phyloP scores from a whole-genome alignment of 2,797 vertebrate species.

The Semotilus atromaculatus region DNA sequence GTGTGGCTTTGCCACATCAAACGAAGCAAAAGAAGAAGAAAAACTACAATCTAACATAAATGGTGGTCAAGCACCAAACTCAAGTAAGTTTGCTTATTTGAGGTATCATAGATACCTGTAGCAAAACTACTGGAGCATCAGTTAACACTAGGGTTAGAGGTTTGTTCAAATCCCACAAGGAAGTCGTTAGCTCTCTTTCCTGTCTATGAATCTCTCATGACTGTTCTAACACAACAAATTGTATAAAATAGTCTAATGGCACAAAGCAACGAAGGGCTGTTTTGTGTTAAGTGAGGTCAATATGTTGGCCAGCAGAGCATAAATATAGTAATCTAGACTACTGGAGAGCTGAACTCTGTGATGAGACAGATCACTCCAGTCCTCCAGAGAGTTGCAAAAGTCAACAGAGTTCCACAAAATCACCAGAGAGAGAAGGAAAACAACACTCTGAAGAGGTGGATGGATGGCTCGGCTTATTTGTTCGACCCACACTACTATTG shows the following conservation, averaged over 20 bases:
- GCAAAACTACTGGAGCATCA: not conserved
- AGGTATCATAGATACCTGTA: not conserved
- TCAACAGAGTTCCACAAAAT: slow-evolving; percentile 50
- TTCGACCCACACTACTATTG: slow-evolving; percentile 56
- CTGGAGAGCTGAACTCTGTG: slow-evolving; percentile 33
- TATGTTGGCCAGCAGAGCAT: slow-evolving; percentile 45
- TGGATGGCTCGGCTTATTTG: slow-evolving; percentile 40
- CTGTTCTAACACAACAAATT: not conserved
- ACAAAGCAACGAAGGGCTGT: slow-evolving; percentile 5
- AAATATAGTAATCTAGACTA: slow-evolving; percentile 42
- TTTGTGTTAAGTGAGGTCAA: slow-evolving; percentile 56
- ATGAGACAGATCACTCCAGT: slow-evolving; percentile 26
- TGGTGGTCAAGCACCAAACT: not conserved
- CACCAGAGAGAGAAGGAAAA: slow-evolving; percentile 13
- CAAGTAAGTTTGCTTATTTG: not conserved
- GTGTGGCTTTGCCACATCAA: not conserved
- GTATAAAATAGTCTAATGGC: not conserved
- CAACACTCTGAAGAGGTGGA: not conserved
- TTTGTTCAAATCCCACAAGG: slow-evolving; percentile 7
- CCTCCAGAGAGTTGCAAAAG: slow-evolving; percentile 23
- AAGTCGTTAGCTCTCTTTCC: not conserved
- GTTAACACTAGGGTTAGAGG: not conserved
- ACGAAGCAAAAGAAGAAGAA: not conserved
- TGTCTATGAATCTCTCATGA: not conserved
- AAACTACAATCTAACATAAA: not conserved